Conservation (phyloP, 2,888 invertebrate species). For the Osmoderma eremita region DNA sequence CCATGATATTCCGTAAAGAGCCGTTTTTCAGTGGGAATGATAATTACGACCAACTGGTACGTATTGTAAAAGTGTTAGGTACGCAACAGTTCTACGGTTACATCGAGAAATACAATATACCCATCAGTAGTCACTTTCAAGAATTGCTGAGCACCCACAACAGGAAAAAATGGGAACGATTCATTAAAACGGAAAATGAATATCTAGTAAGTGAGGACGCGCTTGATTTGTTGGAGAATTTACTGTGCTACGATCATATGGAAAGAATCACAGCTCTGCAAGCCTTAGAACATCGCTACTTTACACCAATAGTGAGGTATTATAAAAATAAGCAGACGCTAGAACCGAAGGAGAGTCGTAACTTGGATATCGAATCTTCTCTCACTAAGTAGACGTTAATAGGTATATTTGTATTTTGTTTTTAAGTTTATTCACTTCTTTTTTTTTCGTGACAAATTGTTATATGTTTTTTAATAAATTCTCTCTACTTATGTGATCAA, state of each 20-base stretch:
- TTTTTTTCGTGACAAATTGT: slow-evolving; percentile 26
- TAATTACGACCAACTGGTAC: slow-evolving; percentile 60
- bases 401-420: slow-evolving; percentile 11
- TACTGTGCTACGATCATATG: slow-evolving; percentile 60
- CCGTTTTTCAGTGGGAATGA: slow-evolving; percentile 62
- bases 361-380: slow-evolving; percentile 6
- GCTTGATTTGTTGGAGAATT: slow-evolving; percentile 58
- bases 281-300: slow-evolving; percentile 60
- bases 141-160: slow-evolving; percentile 55
- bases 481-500: slow-evolving; percentile 9
- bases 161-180: slow-evolving; percentile 61
- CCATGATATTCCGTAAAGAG: slow-evolving; percentile 62
- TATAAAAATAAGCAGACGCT: slow-evolving; percentile 32
- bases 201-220: slow-evolving; percentile 60
- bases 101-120: slow-evolving; percentile 59
- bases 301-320: slow-evolving; percentile 51
- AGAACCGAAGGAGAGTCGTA: slow-evolving; percentile 3
- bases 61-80: slow-evolving; percentile 61
- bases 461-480: slow-evolving; percentile 31
- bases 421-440: slow-evolving; percentile 9
- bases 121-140: slow-evolving; percentile 54
- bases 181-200: slow-evolving; percentile 60
- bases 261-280: slow-evolving; percentile 60
- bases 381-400: not conserved
- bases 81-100: slow-evolving; percentile 57